Percentiles rank a stretch among this genome's conserved stretches.
Conservation (phyloP, 1,140 invertebrate genomes). For the Rhopalosiphum padi region DNA sequence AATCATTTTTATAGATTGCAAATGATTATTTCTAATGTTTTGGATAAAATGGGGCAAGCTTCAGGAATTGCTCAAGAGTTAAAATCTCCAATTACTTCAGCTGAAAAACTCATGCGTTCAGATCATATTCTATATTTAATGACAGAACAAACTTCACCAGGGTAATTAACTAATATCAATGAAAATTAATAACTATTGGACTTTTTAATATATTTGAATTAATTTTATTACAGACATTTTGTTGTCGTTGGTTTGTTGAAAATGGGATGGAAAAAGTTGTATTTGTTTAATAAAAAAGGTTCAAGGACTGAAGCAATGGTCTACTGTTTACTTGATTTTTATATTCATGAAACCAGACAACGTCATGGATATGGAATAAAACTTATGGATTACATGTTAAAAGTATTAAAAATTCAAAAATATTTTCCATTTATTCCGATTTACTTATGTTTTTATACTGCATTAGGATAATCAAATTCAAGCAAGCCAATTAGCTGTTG, state of each 20-base stretch:
- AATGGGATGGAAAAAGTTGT: slow-evolving; percentile 83
- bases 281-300: slow-evolving; percentile 77
- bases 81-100: slow-evolving; percentile 74
- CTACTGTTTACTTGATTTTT: slow-evolving; percentile 87
- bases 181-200: background rate
- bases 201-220: background rate
- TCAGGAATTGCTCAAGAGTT: slow-evolving; percentile 79
- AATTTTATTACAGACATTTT: slow-evolving; percentile 65
- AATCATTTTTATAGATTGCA: slow-evolving; percentile 68
- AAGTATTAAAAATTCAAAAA: slow-evolving; percentile 64
- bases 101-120: slow-evolving; percentile 72
- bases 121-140: slow-evolving; percentile 75
- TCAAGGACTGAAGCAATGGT: slow-evolving; percentile 76
- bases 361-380: slow-evolving; percentile 77
- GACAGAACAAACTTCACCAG: slow-evolving; percentile 66
- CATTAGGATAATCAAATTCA: slow-evolving; percentile 74
- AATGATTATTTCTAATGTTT: slow-evolving; percentile 67
- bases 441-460: slow-evolving; percentile 48
- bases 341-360: slow-evolving; percentile 80
- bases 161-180: background rate
- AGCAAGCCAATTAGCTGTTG: slow-evolving; percentile 82
- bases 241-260: slow-evolving; percentile 81
- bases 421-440: background rate
- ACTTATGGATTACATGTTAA: slow-evolving; percentile 82
- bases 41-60: slow-evolving; percentile 75